Evolutionary conservation across 1,140 invertebrate genomes (phyloP), one percentile per base, ranked within the genome.

Genomic region (Habropoda laboriosa): DNA sequence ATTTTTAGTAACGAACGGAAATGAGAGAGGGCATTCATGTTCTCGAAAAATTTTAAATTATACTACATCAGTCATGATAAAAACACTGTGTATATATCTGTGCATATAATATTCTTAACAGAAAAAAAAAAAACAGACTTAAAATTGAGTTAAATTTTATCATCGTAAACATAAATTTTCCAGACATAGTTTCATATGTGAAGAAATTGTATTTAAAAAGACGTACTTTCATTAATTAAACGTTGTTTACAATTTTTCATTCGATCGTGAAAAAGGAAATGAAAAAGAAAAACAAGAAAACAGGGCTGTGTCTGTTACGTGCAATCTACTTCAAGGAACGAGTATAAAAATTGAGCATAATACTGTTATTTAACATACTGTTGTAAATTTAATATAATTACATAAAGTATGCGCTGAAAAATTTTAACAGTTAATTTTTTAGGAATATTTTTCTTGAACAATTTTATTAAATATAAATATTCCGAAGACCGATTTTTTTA

Each of bases 121-220:
- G 5, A 27, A 21, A 10, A n/a, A 8, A 27, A 21, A 10, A n/a
- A 61, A 24, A 42, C 24, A 24, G 3, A 16, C 10, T n/a, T 60
- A 60, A 18, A 35, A n/a, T n/a, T n/a, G n/a, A n/a, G 57, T 35
- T 60, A n/a, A 60, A 38, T 60, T n/a, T 38, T 60, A 21, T 60
- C 5, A 60, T 38, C 35, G 21, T 24, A 24, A 61, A 24, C 7
- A 24, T 6, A 40, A 5, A 4, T 13, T 32, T 40, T n/a, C n/a
- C n/a, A n/a, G 35, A 10, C 2, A 24, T 61, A 42, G 3, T 40
- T 42, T 42, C 10, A 2, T 68, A 38, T 18, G 5, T 10, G n/a
- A 18, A n/a, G n/a, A n/a, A n/a, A 35, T 13, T 67, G 2, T 38
- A 53, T 32, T 68, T 68, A 24, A 49, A n/a, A 49, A 68, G n/a